Evolutionary conservation across 2,797 vertebrate genomes (phyloP), one percentile per base, ranked within the genome.

Genomic region (Erethizon dorsatum): DNA sequence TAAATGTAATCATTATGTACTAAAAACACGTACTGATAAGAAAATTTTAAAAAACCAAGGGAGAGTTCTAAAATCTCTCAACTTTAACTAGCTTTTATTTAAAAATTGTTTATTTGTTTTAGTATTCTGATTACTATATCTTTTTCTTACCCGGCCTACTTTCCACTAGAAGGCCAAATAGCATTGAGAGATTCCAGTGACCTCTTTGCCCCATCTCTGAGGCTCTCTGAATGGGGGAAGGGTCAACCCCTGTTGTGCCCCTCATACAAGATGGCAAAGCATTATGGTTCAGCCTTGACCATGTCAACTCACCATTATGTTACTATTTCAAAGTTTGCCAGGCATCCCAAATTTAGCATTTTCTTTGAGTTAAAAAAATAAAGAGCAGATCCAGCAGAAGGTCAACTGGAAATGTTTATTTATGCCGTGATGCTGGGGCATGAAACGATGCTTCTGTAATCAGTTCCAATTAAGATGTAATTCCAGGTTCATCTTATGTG

Each of bases 291-390:
- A 69, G 28, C 52, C 59, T 67, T 52, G 54, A 63, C 71, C 22
- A 87, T 56, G 94, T 88, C 61, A 26, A 84, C 24, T 41, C 73
- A 41, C 31, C 37, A 20, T 69, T 77, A 52, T 65, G 33, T 63
- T 91, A 90, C 33, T 28, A 86, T 95, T 90, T 94, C 63, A 90
- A 54, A 86, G 7, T 69, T 83, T 86, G 33, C 69, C 52, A 94
- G 14, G 37, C 85, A 88, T 85, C 22, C 69, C 54, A 93, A 85
- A 75, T 63, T 88, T 24, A 90, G 33, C 86, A 45, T 86, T 96
- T 90, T 75, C 24, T 33, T 86, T 63, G 50, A 90, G 56, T 26
- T 75, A 0, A 83, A 73, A 85, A 92, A 85, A 59, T 83, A 80
- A 41, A 26, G 45, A 95, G 22, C 56, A 83, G 61, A 83, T 52